Conservation (phyloP, 2,113 vertebrate species). For the Lasiurus borealis region DNA sequence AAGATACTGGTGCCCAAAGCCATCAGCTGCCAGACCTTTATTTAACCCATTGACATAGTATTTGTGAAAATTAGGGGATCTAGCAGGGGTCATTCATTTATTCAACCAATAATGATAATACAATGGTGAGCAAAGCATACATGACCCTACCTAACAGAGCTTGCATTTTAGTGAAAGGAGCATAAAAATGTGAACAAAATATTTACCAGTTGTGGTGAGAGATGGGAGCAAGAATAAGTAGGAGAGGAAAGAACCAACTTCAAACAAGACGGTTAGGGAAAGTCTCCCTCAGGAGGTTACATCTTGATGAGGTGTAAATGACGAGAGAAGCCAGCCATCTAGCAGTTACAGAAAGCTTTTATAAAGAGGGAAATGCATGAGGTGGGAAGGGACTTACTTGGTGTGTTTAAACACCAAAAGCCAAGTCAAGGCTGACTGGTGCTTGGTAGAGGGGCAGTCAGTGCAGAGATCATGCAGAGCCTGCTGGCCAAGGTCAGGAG, state of each 20-base stretch:
- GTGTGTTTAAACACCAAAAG: neutral
- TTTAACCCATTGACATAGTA: neutral
- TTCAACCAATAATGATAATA: neutral
- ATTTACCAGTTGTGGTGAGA: neutral
- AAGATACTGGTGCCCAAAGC: neutral
- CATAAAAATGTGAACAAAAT: neutral
- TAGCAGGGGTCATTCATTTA: neutral
- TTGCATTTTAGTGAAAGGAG: neutral
- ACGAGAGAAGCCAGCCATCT: neutral
- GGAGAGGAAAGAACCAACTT: neutral
- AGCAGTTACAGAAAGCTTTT: neutral
- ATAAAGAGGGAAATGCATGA: neutral
- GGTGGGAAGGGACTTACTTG: neutral
- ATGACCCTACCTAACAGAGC: neutral
- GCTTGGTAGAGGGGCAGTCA: neutral
- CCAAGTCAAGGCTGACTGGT: neutral
- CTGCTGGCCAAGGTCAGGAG: neutral
- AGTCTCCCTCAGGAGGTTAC: neutral
- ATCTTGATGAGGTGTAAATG: neutral
- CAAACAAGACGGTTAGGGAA: neutral
- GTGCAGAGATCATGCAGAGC: neutral
- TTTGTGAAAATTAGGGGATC: slow-evolving; percentile 6
- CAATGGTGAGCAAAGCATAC: neutral
- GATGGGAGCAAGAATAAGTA: neutral
- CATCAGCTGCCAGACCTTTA: neutral